Percentiles rank a stretch among this genome's conserved stretches.
Conservation (phyloP, 2,797 vertebrate species). For the Nasua narica region DNA sequence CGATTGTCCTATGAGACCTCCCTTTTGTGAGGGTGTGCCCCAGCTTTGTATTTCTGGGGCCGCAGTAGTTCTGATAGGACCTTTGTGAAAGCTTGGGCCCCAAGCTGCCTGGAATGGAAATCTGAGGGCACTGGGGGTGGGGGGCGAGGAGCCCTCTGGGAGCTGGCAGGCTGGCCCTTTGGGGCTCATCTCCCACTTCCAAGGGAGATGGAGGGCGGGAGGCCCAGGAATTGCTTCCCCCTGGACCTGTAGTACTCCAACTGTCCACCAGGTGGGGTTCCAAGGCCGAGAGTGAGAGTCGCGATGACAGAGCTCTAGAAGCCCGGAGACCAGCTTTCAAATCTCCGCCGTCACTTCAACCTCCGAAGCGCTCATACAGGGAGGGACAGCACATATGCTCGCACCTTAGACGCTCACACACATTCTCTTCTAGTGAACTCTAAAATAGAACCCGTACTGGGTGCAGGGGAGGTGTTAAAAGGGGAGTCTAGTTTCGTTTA, state of each 20-base stretch:
- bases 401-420: not conserved
- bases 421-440: conserved; percentile 1
- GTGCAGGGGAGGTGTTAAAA: not conserved
- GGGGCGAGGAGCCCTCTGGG: not conserved
- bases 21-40: not conserved
- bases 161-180: not conserved
- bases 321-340: not conserved
- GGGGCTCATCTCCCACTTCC: not conserved
- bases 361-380: not conserved
- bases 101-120: not conserved
- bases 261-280: conserved; percentile 82
- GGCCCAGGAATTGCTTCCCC: not conserved
- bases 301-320: not conserved
- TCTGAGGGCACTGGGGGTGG: not conserved
- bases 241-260: not conserved
- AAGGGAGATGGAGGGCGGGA: not conserved
- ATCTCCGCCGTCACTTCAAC: not conserved
- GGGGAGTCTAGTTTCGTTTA: conserved; percentile 18
- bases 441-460: not conserved
- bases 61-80: not conserved
- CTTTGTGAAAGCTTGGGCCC: not conserved
- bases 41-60: not conserved
- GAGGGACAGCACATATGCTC: not conserved
- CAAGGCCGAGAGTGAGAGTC: conserved; percentile 78
- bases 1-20: not conserved